Evolutionary conservation across 2,113 vertebrate species (phyloP).

Genomic region (Gnathonemus echidnorhynchus): DNA sequence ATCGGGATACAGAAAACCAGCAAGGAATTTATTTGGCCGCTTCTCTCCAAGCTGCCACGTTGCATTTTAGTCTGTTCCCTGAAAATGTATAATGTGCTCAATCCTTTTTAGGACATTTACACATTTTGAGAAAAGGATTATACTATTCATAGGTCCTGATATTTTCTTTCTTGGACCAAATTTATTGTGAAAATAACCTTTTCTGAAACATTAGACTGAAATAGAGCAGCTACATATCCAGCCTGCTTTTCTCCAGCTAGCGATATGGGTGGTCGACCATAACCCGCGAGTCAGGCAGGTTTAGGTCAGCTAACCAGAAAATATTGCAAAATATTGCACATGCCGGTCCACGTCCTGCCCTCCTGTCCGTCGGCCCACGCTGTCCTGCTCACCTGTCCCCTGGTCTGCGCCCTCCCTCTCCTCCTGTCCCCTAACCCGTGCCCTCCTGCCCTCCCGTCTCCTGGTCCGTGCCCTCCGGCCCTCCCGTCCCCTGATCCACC

Average conservation of each 20-base stretch:
- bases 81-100: too few relatives aligned
- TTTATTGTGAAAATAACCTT: not conserved
- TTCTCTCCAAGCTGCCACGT: conserved; percentile 6
- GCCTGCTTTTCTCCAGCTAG: not conserved
- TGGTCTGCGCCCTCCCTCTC: too few relatives aligned
- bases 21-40: conserved; percentile 51
- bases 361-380: not conserved
- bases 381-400: not conserved
- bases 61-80: not conserved
- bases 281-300: not conserved
- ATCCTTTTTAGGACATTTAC: not conserved
- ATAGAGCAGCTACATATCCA: not conserved
- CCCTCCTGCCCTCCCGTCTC: too few relatives aligned
- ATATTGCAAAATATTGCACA: not conserved
- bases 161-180: not conserved
- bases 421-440: too few relatives aligned
- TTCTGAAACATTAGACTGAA: not conserved
- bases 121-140: not conserved
- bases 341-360: not conserved
- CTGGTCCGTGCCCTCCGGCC: too few relatives aligned
- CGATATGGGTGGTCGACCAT: too few relatives aligned
- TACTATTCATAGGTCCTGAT: not conserved
- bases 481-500: too few relatives aligned
- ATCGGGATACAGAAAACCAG: conserved; percentile 47
- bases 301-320: not conserved